Evolutionary conservation across 2,888 invertebrate genomes (phyloP).

Genomic region (Anticlea derivata): DNA sequence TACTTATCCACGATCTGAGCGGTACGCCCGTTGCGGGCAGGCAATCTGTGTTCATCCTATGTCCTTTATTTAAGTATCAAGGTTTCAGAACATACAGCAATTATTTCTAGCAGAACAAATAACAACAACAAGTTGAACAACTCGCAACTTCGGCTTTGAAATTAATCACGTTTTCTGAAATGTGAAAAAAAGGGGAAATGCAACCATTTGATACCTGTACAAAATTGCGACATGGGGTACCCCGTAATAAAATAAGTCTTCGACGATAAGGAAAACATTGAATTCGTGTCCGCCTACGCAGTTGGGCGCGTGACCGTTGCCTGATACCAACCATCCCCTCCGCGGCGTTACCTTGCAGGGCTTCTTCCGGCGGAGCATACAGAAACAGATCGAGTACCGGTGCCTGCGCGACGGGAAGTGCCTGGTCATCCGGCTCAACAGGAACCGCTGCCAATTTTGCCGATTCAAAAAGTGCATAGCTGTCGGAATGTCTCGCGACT

Average conservation of each 20-base stretch:
- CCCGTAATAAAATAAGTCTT: neutral
- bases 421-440: conserved; percentile 95
- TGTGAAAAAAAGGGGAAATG: no score
- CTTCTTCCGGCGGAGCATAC: conserved; percentile 97
- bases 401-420: conserved; percentile 97
- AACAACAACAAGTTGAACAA: no score
- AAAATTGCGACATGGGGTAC: no score
- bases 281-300: neutral
- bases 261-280: neutral
- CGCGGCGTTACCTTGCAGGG: conserved; percentile 90
- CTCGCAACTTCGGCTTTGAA: no score
- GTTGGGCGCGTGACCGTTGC: neutral
- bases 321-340: neutral
- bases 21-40: neutral
- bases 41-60: no score
- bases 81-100: no score
- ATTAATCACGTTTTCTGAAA: no score
- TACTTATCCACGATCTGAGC: neutral
- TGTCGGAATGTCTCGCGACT: conserved; percentile 98
- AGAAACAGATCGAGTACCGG: conserved; percentile 98
- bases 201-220: no score
- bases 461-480: conserved; percentile 98
- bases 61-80: no score
- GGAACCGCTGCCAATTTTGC: conserved; percentile 98
- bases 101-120: no score